These are phyloP conservation scores for Caenorhabditis sp. DNA, from an alignment of 2,888 invertebrate genomes.

Conservation along the genomic window DNA sequence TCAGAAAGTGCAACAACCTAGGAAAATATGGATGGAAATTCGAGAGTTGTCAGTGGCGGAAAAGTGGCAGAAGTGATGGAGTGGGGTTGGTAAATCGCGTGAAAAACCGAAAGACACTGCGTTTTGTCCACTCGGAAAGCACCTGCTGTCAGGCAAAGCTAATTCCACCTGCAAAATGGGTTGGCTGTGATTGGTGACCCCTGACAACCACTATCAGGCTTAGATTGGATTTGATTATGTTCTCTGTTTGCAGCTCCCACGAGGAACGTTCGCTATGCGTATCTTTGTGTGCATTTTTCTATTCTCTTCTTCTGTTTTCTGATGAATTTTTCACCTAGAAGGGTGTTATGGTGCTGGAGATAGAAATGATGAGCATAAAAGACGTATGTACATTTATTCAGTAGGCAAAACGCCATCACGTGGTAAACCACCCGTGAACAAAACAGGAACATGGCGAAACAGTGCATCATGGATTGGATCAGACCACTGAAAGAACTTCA, in stretches of 20 bases:
- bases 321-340: conserved; percentile 8
- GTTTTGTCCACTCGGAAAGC: background rate
- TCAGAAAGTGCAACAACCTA: background rate
- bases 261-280: background rate
- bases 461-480: no score
- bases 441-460: no score
- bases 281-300: no score
- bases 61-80: background rate
- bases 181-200: no score
- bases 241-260: background rate
- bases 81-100: background rate
- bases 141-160: background rate
- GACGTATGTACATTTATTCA: no score
- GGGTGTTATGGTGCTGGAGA: background rate
- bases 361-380: background rate
- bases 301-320: background rate
- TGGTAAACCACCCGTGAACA: no score
- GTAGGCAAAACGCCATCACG: no score
- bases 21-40: conserved; percentile 2
- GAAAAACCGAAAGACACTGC: background rate
- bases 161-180: background rate
- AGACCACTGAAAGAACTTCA: no score
- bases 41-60: background rate
- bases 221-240: no score
- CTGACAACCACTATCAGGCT: no score